A percentile compares a stretch with the other conserved stretches of the same genome.
phyloP scores from a whole-genome alignment of 1,140 invertebrate species.

The Ruditapes philippinarum region DNA sequence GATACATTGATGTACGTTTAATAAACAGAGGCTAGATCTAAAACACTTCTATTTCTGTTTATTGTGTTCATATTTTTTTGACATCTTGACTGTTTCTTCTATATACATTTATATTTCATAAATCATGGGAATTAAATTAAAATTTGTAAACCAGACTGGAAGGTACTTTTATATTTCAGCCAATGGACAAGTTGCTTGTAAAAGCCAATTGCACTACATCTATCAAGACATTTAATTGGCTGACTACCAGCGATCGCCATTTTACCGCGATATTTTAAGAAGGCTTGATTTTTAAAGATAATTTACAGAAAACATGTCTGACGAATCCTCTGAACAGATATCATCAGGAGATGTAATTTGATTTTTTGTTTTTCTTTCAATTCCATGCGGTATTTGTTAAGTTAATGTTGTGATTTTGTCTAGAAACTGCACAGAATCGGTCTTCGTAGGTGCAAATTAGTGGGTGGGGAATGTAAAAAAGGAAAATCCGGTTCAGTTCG shows the following conservation, averaged over 20 bases:
- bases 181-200: neutral
- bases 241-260: conserved; percentile 24
- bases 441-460: neutral
- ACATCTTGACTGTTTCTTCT: neutral
- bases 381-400: neutral
- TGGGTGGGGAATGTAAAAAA: conserved; percentile 35
- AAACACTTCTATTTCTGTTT: no score
- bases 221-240: conserved; percentile 37
- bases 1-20: no score
- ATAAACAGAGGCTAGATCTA: no score
- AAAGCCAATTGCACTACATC: neutral
- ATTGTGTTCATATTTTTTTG: neutral
- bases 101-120: neutral
- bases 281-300: conserved; percentile 10
- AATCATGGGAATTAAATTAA: neutral
- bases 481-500: no score
- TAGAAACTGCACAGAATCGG: neutral
- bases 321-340: conserved; percentile 3
- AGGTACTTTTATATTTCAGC: neutral
- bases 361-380: neutral
- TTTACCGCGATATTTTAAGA: conserved; percentile 64
- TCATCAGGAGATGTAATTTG: neutral
- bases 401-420: neutral
- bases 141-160: conserved; percentile 2
- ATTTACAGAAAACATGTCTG: conserved; percentile 30